Evolutionary conservation across 2,113 vertebrate species (phyloP).

Genomic region (Sinosuthora webbiana): DNA sequence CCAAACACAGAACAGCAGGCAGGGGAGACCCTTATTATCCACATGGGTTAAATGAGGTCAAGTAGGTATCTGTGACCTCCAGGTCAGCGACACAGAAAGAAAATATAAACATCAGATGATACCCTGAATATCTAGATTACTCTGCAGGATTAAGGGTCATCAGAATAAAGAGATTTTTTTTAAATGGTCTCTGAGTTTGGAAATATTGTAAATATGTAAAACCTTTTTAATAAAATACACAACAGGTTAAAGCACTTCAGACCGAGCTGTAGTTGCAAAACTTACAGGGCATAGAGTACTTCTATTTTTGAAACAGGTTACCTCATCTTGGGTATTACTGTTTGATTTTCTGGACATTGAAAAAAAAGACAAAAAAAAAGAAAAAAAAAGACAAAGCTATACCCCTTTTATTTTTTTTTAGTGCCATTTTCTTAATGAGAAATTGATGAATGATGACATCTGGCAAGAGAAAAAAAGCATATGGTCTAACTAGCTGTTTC

Average conservation of each 20-base stretch:
- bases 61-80: neutral
- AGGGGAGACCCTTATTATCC: neutral
- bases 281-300: neutral
- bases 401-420: neutral
- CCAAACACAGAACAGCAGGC: neutral
- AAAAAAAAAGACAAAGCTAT: neutral
- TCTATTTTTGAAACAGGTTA: neutral
- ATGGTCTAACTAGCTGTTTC: conserved; percentile 77
- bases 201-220: neutral
- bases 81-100: neutral
- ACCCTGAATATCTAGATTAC: neutral
- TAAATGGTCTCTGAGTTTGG: neutral
- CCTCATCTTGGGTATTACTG: neutral
- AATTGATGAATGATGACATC: conserved; percentile 82
- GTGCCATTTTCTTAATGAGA: conserved; percentile 77
- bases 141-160: neutral
- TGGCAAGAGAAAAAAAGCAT: conserved; percentile 77
- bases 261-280: neutral
- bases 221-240: neutral
- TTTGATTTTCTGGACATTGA: conserved; percentile 14
- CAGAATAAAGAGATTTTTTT: neutral
- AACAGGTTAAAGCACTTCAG: neutral
- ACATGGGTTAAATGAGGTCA: neutral
- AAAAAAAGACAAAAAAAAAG: neutral
- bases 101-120: neutral